Base-by-base conservation (phyloP, 1,140 invertebrate species). In the Dryas iulia region DNA sequence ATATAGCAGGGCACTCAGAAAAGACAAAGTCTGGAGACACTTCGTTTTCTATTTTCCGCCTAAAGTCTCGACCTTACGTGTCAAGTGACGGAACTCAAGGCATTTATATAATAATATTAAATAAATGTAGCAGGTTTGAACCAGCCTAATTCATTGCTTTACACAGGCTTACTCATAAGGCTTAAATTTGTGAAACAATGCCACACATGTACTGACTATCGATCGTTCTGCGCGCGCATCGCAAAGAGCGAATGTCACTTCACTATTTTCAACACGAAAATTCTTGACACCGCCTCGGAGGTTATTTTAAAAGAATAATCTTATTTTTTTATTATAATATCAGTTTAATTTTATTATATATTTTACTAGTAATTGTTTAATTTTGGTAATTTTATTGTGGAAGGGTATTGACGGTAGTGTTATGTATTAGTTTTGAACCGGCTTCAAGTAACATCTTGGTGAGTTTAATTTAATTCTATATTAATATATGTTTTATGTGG, bases 191-290 rank as follows among this genome's bases (percentile, higher is more conserved):
- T 63, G 14, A 54, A 62, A 53, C 24, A 28, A 53, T 62, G 25
- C 2, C 54, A 30, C 24, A 57, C 25, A 54, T 26, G 28, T 23
- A 33, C 47, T 0, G 33, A 54, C 3, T 78, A 83, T 83, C 76
- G 82, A 84, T 79, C 75, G 30, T n/a, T 24, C 23, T 85, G 83
- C 83, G 83, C 83, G 83, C 83, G 83, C 83, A 83, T 24, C 57
- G 23, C 21, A 33, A 18, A 57, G 69, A 69, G 21, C 8, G 39
- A 21, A 74, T 82, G 75, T 78, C 79, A 78, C 54, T n/a, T n/a
- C n/a, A n/a, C n/a, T 73, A 59, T 69, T 65, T 75, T 71, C 59
- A 73, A 66, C 62, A 71, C 63, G 70, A 83, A 83, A 84, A 80
- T 72, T 63, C 68, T 66, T 69, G 76, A 74, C 71, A 70, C 63